Evolutionary conservation across 2,797 vertebrate species (phyloP), one percentile per base, ranked within the genome.

Genomic region (Halcyon leucocephala): DNA sequence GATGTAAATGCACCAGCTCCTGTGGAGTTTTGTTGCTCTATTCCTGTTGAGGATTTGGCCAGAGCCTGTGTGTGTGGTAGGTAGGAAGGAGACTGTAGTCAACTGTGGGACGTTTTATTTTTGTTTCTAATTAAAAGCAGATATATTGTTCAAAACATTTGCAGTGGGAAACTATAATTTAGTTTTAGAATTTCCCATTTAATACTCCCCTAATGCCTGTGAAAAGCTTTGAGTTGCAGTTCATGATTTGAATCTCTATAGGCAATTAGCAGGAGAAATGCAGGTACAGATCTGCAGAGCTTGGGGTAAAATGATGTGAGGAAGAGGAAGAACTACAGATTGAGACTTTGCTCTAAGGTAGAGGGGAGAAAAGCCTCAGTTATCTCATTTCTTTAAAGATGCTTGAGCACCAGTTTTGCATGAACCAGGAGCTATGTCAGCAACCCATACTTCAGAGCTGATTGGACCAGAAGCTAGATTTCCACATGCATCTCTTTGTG

Each of bases 61-160:
- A 57, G 31, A 90, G 52, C 46, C 48, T 69, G 2, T 3, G 9
- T 74, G 29, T 65, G 82, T 73, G 70, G 83, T 93, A 82, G 85
- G 69, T 80, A 80, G 73, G 84, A 79, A 94, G 69, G 64, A 82
- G 51, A 55, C 51, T 49, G 17, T 66, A 95, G 67, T 89, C 66
- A 95, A 35, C 90, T 58, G 37, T 5, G 44, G 58, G 57, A 55
- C 65, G 70, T 25, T 25, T 70, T 94, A 54, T 96, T 98, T 97
- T 86, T 70, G 95, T 95, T 97, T 97, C 95, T 98, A 97, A 98
- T 97, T 97, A 96, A 97, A 97, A 97, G 88, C 96, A 97, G 95
- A 81, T 87, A n/a, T 20, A 2, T 51, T 76, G 82, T 94, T 86
- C 61, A 55, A 94, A 94, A 69, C 77, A 58, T 78, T 97, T 97